Conservation (phyloP, 1,140 invertebrate genomes). For the Arctopsyche grandis region DNA sequence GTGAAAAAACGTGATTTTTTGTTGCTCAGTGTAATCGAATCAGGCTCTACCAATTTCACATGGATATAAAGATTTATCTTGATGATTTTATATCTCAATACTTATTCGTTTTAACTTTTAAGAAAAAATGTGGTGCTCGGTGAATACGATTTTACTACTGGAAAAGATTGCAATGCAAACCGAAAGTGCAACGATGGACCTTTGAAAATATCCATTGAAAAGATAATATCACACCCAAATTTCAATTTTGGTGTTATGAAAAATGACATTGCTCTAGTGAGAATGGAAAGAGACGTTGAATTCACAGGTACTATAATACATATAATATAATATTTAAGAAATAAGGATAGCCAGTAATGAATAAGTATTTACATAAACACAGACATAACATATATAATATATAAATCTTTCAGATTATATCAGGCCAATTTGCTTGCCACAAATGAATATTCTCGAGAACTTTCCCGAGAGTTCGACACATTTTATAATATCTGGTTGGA, state of each 20-base stretch:
- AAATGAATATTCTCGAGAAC: background rate
- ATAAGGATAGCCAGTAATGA: no score
- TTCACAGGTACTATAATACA: no score
- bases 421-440: background rate
- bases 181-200: background rate
- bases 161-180: background rate
- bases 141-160: background rate
- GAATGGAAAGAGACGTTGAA: background rate
- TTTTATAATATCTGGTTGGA: background rate
- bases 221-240: background rate
- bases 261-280: background rate
- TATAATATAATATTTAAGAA: no score
- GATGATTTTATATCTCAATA: no score
- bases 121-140: background rate
- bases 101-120: no score
- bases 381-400: no score
- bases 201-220: background rate
- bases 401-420: background rate
- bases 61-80: no score
- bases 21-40: no score
- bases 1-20: no score
- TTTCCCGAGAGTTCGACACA: background rate
- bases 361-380: no score
- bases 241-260: background rate
- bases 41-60: no score